Base-by-base conservation (phyloP, 2,888 invertebrate species). In the Pasiphila rectangulata region DNA sequence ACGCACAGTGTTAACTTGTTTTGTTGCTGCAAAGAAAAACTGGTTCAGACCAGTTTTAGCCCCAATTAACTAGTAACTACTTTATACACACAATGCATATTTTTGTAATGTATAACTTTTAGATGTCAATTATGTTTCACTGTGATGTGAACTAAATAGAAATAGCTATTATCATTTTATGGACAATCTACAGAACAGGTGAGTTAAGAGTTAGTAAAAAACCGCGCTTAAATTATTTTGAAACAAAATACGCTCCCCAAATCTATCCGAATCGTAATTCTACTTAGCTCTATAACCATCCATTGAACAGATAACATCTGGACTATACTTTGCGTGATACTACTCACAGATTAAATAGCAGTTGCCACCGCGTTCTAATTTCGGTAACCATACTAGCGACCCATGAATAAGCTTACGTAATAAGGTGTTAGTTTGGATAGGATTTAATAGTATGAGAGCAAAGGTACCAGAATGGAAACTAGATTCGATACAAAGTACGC, bases 221-320 rank as follows among this genome's bases (percentile, higher is more conserved):
- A 35, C 17, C 17, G 27, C 17, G 10, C n/a, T 39, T 48, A 24
- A 40, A 19, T 36, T 9, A 37, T 10, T 12, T 44, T 6, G 16
- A 2, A 39, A 43, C 37, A 46, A 45, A 45, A 32, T 21, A 24
- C 45, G 38, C 27, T 46, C 6, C 27, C 34, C 21, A 46, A 40
- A n/a, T n/a, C 38, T 9, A 19, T 30, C 29, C 19, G 20, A 49
- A 44, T 49, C 21, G 49, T 49, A 40, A 37, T 41, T 21, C 40
- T 21, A 45, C 21, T 39, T 25, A 46, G 17, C 34, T 46, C 35
- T 76, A 81, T 77, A 81, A 80, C 81, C 79, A 83, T 79, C 81
- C 80, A 84, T 83, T 83, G 85, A 75, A 72, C 77, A 81, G 85
- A 85, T 85, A 81, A 75, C 63, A 85, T 84, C 84, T 79, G 64